Evolutionary conservation across 2,797 vertebrate genomes (phyloP).

Genomic region (Epinephelus malabaricus): DNA sequence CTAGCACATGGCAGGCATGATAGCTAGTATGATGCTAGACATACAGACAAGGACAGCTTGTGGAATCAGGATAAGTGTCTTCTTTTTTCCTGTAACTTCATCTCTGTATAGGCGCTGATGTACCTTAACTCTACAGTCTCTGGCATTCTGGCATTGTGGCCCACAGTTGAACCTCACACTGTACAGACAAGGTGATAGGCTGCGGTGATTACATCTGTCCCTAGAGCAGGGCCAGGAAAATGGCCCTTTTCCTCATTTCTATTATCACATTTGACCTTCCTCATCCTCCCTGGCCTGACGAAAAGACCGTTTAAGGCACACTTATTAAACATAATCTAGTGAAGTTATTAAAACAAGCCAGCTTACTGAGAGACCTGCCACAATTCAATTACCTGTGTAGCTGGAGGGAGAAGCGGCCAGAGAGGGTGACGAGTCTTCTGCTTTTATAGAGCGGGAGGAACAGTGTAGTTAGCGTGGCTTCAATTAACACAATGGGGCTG

Average conservation of each 20-base stretch:
- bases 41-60: conserved; percentile 14
- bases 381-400: conserved; percentile 90
- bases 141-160: conserved; percentile 55
- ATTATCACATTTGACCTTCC: conserved; percentile 86
- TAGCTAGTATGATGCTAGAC: conserved; percentile 16
- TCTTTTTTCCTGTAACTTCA: background rate
- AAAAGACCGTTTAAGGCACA: conserved; percentile 86
- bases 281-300: conserved; percentile 80
- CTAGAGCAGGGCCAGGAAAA: conserved; percentile 72
- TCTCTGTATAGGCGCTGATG: conserved; percentile 20
- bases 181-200: conserved; percentile 63
- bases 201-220: conserved; percentile 82
- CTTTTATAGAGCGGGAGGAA: conserved; percentile 81
- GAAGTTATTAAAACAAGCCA: conserved; percentile 90
- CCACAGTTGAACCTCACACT: conserved; percentile 70
- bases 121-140: conserved; percentile 25
- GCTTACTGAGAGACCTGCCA: conserved; percentile 85
- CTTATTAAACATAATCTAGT: conserved; percentile 89
- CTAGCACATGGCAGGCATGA: conserved; percentile 5
- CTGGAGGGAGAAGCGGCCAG: conserved; percentile 81
- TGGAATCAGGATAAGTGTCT: conserved; percentile 14
- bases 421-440: conserved; percentile 78
- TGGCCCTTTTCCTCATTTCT: conserved; percentile 80
- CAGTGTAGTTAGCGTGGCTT: conserved; percentile 82
- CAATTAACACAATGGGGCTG: conserved; percentile 87